Conservation (phyloP, 2,888 invertebrate species). For the Hydroisotoma schaefferi region DNA sequence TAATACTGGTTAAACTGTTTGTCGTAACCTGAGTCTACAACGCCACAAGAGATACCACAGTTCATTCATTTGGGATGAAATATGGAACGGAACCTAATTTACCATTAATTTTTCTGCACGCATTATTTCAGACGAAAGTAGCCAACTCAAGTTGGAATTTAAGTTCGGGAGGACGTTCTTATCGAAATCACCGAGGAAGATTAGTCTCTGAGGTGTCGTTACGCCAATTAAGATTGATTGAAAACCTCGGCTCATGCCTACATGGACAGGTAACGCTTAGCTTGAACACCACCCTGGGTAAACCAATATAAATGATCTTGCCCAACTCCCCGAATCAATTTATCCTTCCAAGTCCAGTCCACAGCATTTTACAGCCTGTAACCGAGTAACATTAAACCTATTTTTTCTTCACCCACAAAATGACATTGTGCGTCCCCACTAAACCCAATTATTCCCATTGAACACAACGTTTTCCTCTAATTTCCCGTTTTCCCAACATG, state of each 20-base stretch:
- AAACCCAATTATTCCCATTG: too few species aligned
- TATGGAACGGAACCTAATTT: too few species aligned
- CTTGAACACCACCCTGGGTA: constrained; percentile 19
- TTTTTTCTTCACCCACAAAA: too few species aligned
- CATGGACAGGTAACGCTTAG: constrained; percentile 43
- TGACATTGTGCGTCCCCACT: too few species aligned
- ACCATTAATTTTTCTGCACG: not conserved
- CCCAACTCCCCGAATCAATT: constrained; percentile 30
- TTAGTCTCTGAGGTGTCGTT: constrained; percentile 47
- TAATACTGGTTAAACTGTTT: too few species aligned
- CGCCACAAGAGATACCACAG: too few species aligned
- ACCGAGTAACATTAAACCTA: too few species aligned
- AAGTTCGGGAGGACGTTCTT: constrained; percentile 41
- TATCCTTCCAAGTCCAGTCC: constrained; percentile 14
- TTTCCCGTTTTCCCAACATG: too few species aligned
- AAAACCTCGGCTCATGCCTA: constrained; percentile 47
- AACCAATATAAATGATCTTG: constrained; percentile 40
- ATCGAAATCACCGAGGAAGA: constrained; percentile 43
- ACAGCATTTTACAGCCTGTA: not conserved
- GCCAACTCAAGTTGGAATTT: constrained; percentile 45
- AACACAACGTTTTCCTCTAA: too few species aligned
- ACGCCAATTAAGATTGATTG: constrained; percentile 49
- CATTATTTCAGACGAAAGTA: constrained; percentile 36
- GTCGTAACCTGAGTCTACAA: too few species aligned
- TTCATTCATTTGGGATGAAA: too few species aligned